Conservation (phyloP, 2,113 vertebrate genomes). For the Callospermophilus lateralis region DNA sequence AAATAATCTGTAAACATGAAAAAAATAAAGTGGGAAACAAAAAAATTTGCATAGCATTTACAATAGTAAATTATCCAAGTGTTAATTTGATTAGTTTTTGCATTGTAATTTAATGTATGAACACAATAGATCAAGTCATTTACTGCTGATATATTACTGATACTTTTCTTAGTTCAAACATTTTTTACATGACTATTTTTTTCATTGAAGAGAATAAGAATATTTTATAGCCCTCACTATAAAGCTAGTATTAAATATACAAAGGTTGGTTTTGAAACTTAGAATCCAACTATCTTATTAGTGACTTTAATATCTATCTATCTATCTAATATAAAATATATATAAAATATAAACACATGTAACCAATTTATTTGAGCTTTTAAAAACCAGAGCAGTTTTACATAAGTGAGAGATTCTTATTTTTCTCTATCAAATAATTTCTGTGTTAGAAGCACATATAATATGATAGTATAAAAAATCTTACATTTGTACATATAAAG, state of each 20-base stretch:
- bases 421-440: conserved; percentile 52
- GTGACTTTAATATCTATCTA: neutral
- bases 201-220: neutral
- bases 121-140: conserved; percentile 54
- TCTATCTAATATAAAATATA: neutral
- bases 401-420: neutral
- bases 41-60: conserved; percentile 64
- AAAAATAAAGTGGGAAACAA: conserved; percentile 67
- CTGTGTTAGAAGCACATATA: conserved; percentile 63
- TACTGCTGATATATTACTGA: neutral
- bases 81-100: conserved; percentile 66
- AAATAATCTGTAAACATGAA: conserved; percentile 55
- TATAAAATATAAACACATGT: neutral
- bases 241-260: conserved; percentile 32
- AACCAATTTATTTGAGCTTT: conserved; percentile 56
- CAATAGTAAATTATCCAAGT: conserved; percentile 62
- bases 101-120: conserved; percentile 59
- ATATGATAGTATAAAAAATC: conserved; percentile 74
- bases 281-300: neutral
- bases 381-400: neutral
- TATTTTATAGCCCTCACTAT: conserved; percentile 45
- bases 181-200: conserved; percentile 70
- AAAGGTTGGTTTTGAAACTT: conserved; percentile 34
- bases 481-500: conserved; percentile 80
- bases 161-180: conserved; percentile 67